Evolutionary conservation across 2,888 invertebrate species (phyloP).

Genomic region (Zygaena filipendulae): DNA sequence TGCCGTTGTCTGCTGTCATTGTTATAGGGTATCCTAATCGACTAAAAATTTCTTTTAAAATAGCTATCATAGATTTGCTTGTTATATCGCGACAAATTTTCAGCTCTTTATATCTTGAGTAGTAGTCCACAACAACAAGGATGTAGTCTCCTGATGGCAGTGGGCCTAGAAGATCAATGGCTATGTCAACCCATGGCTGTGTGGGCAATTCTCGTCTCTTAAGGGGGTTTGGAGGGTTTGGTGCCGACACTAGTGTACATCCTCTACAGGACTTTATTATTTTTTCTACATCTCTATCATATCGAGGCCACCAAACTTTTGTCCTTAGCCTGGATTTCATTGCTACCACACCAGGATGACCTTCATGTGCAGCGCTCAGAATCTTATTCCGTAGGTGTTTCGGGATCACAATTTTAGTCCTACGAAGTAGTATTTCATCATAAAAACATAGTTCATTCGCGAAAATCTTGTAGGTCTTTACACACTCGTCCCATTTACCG

Average conservation of each 20-base stretch:
- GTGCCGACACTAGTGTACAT: slow-evolving; percentile 14
- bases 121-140: slow-evolving; percentile 17
- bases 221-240: slow-evolving; percentile 12
- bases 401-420: slow-evolving; percentile 18
- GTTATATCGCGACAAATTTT: slow-evolving; percentile 12
- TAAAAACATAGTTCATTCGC: slow-evolving; percentile 23
- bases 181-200: slow-evolving; percentile 15
- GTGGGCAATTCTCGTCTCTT: slow-evolving; percentile 11
- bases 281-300: slow-evolving; percentile 22
- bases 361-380: slow-evolving; percentile 20
- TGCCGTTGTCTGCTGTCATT: slow-evolving; percentile 19
- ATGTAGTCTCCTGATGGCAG: slow-evolving; percentile 15
- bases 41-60: slow-evolving; percentile 17
- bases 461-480: slow-evolving; percentile 19
- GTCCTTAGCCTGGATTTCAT: slow-evolving; percentile 28
- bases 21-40: slow-evolving; percentile 15
- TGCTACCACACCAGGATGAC: slow-evolving; percentile 28
- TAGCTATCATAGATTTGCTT: slow-evolving; percentile 10
- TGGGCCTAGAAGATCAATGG: slow-evolving; percentile 18
- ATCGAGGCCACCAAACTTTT: slow-evolving; percentile 33
- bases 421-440: slow-evolving; percentile 17
- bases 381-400: slow-evolving; percentile 9
- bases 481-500: slow-evolving; percentile 13
- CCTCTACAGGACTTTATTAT: slow-evolving; percentile 14
- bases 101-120: slow-evolving; percentile 16